phyloP scores from a whole-genome alignment of 1,140 invertebrate genomes.

The Cyphomyrmex costatus region DNA sequence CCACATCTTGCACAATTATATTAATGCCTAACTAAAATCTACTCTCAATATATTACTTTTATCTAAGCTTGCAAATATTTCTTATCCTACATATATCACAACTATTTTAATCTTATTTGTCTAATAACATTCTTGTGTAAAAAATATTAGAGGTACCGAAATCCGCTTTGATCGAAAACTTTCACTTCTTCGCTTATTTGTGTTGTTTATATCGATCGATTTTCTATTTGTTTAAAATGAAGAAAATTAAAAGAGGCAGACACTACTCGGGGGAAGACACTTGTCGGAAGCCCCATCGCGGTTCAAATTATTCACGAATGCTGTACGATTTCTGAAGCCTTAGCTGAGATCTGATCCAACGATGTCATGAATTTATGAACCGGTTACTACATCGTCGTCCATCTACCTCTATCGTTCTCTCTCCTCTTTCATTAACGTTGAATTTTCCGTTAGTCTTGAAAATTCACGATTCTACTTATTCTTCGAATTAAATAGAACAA shows the following conservation, averaged over 20 bases:
- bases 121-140: too few relatives aligned
- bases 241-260: slow-evolving; percentile 29
- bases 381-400: slow-evolving; percentile 74
- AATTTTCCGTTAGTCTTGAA: background rate
- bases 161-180: too few relatives aligned
- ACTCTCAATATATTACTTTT: too few relatives aligned
- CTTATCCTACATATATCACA: too few relatives aligned
- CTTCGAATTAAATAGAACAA: background rate
- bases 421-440: slow-evolving; percentile 4
- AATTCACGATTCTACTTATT: background rate
- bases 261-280: slow-evolving; percentile 11
- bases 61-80: too few relatives aligned
- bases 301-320: slow-evolving; percentile 85
- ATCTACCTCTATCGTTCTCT: background rate
- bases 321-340: slow-evolving; percentile 86
- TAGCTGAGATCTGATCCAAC: slow-evolving; percentile 79
- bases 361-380: slow-evolving; percentile 78
- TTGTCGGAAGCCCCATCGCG: slow-evolving; percentile 78
- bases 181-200: too few relatives aligned
- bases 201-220: too few relatives aligned
- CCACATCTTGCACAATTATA: too few relatives aligned
- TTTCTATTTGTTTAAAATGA: slow-evolving; percentile 12
- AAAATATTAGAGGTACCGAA: too few relatives aligned
- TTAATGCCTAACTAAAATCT: too few relatives aligned
- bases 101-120: too few relatives aligned